Evolutionary conservation across 2,888 invertebrate species (phyloP).

Genomic region (Agrochola lychnidis): DNA sequence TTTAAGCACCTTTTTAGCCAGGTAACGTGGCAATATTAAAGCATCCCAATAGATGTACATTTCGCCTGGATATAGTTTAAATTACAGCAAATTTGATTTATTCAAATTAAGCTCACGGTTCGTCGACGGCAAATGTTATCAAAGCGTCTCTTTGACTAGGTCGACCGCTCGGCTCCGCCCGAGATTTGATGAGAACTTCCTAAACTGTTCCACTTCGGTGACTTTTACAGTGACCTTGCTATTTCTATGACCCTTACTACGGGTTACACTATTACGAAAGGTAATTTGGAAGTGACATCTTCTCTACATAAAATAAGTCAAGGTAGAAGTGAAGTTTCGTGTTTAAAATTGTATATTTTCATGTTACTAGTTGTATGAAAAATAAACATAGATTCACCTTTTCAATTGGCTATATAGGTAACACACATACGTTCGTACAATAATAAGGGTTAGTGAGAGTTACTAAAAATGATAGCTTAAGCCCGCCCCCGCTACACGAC

Average conservation of each 20-base stretch:
- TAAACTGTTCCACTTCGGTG: conserved; percentile 82
- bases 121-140: conserved; percentile 81
- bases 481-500: background rate
- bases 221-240: conserved; percentile 82
- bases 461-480: background rate
- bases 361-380: background rate
- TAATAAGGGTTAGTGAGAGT: background rate
- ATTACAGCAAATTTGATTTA: conserved; percentile 83
- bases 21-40: conserved; percentile 29
- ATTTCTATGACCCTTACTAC: conserved; percentile 71
- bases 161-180: conserved; percentile 73
- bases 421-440: background rate
- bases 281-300: conserved; percentile 18
- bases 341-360: conserved; percentile 1
- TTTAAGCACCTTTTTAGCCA: conserved; percentile 25
- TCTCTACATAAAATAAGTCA: background rate
- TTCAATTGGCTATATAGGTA: too few relatives aligned
- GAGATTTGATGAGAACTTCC: conserved; percentile 82
- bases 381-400: background rate
- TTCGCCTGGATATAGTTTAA: conserved; percentile 66
- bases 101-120: conserved; percentile 83
- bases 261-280: conserved; percentile 41
- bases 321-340: background rate
- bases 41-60: conserved; percentile 49
- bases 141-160: conserved; percentile 82